These are phyloP conservation scores for Scolopax bukidnonensis DNA, from an alignment of 2,797 vertebrate genomes.

Conservation along the genomic window DNA sequence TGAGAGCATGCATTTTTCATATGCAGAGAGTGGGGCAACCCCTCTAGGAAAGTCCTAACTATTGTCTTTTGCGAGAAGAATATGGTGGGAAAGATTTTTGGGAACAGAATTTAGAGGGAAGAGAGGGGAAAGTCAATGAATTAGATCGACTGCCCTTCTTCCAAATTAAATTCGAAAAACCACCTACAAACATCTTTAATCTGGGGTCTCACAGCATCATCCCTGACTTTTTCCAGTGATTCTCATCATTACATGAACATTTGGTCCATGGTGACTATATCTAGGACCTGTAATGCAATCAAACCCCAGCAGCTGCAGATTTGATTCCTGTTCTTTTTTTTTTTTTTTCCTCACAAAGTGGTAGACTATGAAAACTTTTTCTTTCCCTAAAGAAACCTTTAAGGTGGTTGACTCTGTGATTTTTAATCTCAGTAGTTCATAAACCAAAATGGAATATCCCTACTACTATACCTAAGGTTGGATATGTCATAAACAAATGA, in stretches of 20 bases:
- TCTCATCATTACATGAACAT: background rate
- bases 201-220: background rate
- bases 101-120: background rate
- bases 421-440: background rate
- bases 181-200: background rate
- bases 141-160: background rate
- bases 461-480: background rate
- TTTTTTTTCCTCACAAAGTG: background rate
- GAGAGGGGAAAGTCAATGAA: background rate
- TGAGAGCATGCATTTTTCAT: background rate
- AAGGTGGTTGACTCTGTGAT: background rate
- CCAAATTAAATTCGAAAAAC: background rate
- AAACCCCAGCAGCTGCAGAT: background rate
- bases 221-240: background rate
- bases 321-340: background rate
- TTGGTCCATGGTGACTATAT: background rate
- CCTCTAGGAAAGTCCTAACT: background rate
- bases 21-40: background rate
- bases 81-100: background rate
- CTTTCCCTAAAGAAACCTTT: background rate
- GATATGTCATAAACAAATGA: background rate
- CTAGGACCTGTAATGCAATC: background rate
- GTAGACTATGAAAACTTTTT: background rate
- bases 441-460: background rate
- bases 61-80: background rate